These are phyloP conservation scores for Silurus aristotelis DNA, from an alignment of 2,797 vertebrate species.

Conservation along the genomic window DNA sequence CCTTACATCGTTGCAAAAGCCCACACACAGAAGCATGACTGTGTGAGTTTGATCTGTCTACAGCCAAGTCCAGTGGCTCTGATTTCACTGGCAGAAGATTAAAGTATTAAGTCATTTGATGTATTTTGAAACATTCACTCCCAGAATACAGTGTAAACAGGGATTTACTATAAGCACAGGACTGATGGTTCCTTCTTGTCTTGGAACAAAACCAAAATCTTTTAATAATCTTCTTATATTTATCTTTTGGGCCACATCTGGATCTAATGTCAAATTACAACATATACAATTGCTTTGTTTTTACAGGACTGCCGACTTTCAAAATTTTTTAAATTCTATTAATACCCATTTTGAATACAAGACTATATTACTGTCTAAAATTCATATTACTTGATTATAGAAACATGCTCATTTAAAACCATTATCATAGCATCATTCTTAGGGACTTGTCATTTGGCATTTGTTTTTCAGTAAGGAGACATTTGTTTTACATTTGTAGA, in stretches of 20 bases:
- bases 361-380: not conserved
- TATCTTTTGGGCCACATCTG: not conserved
- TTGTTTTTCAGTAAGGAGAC: too few species aligned
- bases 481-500: too few species aligned
- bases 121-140: constrained; percentile 39
- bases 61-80: constrained; percentile 1
- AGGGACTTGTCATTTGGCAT: not conserved
- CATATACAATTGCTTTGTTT: not conserved
- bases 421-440: not conserved
- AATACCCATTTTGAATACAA: not conserved
- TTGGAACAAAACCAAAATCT: not conserved
- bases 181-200: constrained; percentile 1
- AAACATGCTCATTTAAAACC: not conserved
- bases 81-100: constrained; percentile 35
- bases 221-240: too few species aligned
- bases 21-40: not conserved
- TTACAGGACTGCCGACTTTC: not conserved
- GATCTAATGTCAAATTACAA: not conserved
- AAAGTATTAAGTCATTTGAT: constrained; percentile 22
- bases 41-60: constrained; percentile 11
- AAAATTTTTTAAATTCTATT: not conserved
- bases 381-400: not conserved
- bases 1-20: not conserved
- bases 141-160: constrained; percentile 23
- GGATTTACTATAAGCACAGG: not conserved